These are phyloP conservation scores for Leucosticte australis DNA, from an alignment of 2,113 vertebrate genomes.

Conservation along the genomic window DNA sequence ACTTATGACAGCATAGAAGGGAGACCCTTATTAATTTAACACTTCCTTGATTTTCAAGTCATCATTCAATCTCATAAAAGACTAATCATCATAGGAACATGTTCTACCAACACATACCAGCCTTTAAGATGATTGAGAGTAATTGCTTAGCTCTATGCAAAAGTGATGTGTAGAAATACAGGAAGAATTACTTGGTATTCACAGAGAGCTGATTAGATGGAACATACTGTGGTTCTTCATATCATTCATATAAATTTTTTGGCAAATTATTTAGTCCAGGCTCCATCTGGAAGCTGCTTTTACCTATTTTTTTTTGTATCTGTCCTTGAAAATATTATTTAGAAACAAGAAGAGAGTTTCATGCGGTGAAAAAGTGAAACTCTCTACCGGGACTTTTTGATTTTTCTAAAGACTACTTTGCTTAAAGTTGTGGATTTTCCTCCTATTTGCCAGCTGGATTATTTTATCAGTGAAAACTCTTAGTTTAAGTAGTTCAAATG, in stretches of 20 bases:
- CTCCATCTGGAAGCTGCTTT: not conserved
- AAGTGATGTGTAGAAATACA: not conserved
- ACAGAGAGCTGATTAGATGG: not conserved
- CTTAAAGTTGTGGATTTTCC: not conserved
- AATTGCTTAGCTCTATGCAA: not conserved
- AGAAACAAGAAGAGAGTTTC: not conserved
- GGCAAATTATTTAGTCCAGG: not conserved
- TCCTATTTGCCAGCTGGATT: not conserved
- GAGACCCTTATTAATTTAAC: not conserved
- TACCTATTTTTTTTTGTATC: not conserved
- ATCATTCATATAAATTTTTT: not conserved
- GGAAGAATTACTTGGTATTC: not conserved
- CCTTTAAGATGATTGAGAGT: not conserved
- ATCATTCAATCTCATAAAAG: not conserved
- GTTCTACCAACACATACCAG: not conserved
- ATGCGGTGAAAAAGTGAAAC: not conserved
- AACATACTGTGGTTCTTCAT: not conserved
- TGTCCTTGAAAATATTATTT: not conserved
- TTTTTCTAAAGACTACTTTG: not conserved
- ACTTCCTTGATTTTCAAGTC: not conserved
- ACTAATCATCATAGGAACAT: not conserved
- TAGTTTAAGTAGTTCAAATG: not conserved
- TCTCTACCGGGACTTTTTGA: not conserved
- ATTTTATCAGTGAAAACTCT: not conserved
- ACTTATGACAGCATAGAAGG: not conserved